Evolutionary conservation across 2,797 vertebrate genomes (phyloP).

Genomic region (Columba guinea): DNA sequence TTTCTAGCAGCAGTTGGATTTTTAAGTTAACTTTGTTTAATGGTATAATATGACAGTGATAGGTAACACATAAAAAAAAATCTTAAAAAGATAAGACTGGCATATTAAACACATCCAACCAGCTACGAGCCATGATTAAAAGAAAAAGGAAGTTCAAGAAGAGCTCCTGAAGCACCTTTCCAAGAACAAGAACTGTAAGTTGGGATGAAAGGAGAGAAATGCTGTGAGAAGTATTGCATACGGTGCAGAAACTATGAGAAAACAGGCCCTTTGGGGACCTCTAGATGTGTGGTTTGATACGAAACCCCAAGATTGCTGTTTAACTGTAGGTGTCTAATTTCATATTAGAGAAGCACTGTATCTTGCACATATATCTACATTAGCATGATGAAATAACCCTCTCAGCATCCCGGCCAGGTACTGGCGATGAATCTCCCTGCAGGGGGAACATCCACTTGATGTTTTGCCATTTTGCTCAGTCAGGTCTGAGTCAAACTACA

Average conservation of each 20-base stretch:
- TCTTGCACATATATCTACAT: background rate
- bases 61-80: background rate
- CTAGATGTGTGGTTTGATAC: conserved; percentile 51
- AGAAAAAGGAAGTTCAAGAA: background rate
- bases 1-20: background rate
- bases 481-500: background rate
- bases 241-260: background rate
- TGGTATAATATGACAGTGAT: background rate
- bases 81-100: background rate
- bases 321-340: conserved; percentile 32
- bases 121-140: background rate
- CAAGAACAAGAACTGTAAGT: background rate
- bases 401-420: background rate
- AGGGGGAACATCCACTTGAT: conserved; percentile 2
- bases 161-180: background rate
- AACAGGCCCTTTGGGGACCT: conserved; percentile 44
- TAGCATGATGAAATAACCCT: conserved; percentile 3
- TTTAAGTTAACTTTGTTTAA: background rate
- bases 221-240: background rate
- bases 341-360: background rate
- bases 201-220: background rate
- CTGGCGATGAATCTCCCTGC: background rate
- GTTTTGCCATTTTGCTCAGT: background rate
- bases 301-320: conserved; percentile 22
- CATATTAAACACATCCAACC: background rate